phyloP scores from a whole-genome alignment of 2,888 invertebrate species.

The Rotaria macrura region DNA sequence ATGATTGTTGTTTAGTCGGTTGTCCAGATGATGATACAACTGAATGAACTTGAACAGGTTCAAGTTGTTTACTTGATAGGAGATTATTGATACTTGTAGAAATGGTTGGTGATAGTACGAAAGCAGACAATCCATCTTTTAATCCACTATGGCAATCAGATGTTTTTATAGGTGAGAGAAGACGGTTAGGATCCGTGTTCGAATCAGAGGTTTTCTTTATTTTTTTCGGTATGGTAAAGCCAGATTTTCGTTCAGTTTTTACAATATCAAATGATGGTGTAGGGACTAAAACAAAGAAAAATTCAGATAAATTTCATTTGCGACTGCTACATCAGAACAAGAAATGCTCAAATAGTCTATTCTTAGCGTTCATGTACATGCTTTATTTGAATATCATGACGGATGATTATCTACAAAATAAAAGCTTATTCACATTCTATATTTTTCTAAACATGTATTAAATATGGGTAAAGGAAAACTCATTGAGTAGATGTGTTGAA shows the following conservation, averaged over 20 bases:
- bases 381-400: too few species aligned
- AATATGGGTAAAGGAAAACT: too few species aligned
- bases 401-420: too few species aligned
- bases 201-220: not conserved
- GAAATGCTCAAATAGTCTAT: too few species aligned
- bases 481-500: too few species aligned
- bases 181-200: not conserved
- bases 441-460: too few species aligned
- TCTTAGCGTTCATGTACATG: too few species aligned
- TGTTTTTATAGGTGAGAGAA: not conserved
- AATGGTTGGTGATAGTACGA: not conserved
- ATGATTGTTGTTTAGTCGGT: not conserved
- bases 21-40: not conserved
- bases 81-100: not conserved
- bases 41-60: conserved; percentile 17
- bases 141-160: not conserved
- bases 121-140: not conserved
- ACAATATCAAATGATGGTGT: not conserved
- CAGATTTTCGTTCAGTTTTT: not conserved
- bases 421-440: too few species aligned
- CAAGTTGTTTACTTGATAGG: not conserved
- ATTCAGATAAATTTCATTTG: too few species aligned
- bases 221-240: not conserved
- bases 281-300: not conserved
- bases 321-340: too few species aligned